These are phyloP conservation scores for Hybos culiciformis DNA, from an alignment of 2,888 invertebrate species.

Conservation along the genomic window DNA sequence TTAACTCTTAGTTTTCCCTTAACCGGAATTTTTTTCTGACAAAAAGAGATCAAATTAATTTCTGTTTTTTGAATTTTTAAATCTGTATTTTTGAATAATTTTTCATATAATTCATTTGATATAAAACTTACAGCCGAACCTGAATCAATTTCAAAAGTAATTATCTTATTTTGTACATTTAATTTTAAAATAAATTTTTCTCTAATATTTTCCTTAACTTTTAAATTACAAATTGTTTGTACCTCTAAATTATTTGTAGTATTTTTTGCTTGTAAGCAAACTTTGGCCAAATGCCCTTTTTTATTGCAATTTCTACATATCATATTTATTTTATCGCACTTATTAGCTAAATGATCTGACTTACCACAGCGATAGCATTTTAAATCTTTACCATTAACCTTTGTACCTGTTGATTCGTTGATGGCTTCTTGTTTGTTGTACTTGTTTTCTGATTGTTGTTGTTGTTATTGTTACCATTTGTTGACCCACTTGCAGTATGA, in stretches of 20 bases:
- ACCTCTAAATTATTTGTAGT: neutral
- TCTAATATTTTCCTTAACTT: neutral
- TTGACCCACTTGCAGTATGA: neutral
- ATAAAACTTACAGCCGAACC: neutral
- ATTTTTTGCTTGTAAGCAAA: neutral
- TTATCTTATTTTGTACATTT: neutral
- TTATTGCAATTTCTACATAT: neutral
- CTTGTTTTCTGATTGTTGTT: neutral
- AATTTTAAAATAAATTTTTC: neutral
- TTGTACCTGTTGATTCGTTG: neutral
- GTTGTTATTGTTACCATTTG: neutral
- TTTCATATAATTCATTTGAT: neutral
- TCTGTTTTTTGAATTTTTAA: slow-evolving; percentile 6
- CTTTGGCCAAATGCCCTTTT: neutral
- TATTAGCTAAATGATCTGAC: neutral
- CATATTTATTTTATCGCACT: neutral
- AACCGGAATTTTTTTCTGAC: neutral
- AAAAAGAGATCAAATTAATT: neutral
- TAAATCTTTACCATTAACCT: too few relatives aligned
- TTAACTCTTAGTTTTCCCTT: neutral
- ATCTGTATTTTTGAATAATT: neutral
- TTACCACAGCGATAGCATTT: neutral
- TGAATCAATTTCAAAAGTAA: neutral
- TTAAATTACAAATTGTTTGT: neutral
- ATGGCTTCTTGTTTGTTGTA: neutral